phyloP scores from a whole-genome alignment of 2,888 invertebrate genomes.

The Meteorus cinctellus region DNA sequence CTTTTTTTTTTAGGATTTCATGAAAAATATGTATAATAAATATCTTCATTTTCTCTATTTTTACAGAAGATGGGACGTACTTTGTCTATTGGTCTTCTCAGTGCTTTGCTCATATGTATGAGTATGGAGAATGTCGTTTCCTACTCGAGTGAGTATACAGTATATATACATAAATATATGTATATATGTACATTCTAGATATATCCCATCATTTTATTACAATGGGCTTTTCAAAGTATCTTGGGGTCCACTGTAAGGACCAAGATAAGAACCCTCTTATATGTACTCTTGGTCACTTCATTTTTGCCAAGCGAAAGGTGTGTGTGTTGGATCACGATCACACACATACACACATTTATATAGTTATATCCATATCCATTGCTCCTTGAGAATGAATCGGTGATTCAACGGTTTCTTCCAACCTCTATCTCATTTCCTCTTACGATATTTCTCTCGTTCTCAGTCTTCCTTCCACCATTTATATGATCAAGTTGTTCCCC shows the following conservation, averaged over 20 bases:
- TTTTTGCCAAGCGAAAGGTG: constrained; percentile 33
- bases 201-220: constrained; percentile 40
- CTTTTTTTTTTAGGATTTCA: not conserved
- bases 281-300: constrained; percentile 41
- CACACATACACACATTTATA: not conserved
- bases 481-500: constrained; percentile 5
- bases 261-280: constrained; percentile 5
- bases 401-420: constrained; percentile 19
- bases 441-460: not conserved
- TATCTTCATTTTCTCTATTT: constrained; percentile 12
- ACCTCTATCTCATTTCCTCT: not conserved
- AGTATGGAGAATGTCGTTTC: constrained; percentile 45
- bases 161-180: not conserved
- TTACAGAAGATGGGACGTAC: constrained; percentile 52
- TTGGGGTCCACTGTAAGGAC: constrained; percentile 14
- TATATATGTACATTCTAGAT: not conserved
- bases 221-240: constrained; percentile 40
- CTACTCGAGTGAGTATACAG: constrained; percentile 50
- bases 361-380: constrained; percentile 10
- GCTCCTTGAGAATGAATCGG: constrained; percentile 38
- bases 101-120: constrained; percentile 45
- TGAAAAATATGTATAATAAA: not conserved
- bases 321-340: constrained; percentile 17
- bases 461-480: not conserved
- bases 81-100: constrained; percentile 39